These are phyloP conservation scores for Scotopteryx bipunctaria DNA, from an alignment of 2,888 invertebrate genomes.

Conservation along the genomic window DNA sequence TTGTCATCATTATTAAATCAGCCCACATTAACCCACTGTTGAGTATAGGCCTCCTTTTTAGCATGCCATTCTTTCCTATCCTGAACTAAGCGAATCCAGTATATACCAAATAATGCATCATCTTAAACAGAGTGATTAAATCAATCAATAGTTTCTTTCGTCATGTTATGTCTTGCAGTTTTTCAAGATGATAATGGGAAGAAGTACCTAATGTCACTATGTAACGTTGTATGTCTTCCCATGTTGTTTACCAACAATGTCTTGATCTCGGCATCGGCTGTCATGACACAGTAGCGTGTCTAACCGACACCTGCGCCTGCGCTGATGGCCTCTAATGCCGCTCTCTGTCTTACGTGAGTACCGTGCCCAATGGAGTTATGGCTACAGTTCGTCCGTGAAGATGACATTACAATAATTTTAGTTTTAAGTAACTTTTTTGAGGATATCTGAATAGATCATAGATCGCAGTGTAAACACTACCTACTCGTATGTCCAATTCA, in stretches of 20 bases:
- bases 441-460: not conserved
- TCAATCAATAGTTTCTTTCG: too few relatives aligned
- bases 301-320: slow-evolving; percentile 68
- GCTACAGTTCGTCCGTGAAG: slow-evolving; percentile 11
- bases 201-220: not conserved
- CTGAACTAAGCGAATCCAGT: too few relatives aligned
- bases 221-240: not conserved
- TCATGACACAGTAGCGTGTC: slow-evolving; percentile 73
- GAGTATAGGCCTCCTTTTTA: too few relatives aligned
- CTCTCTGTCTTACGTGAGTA: slow-evolving; percentile 59
- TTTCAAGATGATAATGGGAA: not conserved
- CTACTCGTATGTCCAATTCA: too few relatives aligned
- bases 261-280: slow-evolving; percentile 36
- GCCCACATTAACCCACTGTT: too few relatives aligned
- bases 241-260: slow-evolving; percentile 13
- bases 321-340: slow-evolving; percentile 62
- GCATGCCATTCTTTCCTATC: too few relatives aligned
- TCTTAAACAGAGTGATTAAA: too few relatives aligned
- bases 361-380: slow-evolving; percentile 43
- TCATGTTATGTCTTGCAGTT: not conserved
- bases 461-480: too few relatives aligned
- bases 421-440: slow-evolving; percentile 2
- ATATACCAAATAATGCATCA: too few relatives aligned
- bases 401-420: slow-evolving; percentile 18
- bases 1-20: too few relatives aligned